A percentile compares a stretch with the other conserved stretches of the same genome.
These are phyloP conservation scores for Ichneumoninae sp. DNA, from an alignment of 2,888 invertebrate species.

Conservation along the genomic window DNA sequence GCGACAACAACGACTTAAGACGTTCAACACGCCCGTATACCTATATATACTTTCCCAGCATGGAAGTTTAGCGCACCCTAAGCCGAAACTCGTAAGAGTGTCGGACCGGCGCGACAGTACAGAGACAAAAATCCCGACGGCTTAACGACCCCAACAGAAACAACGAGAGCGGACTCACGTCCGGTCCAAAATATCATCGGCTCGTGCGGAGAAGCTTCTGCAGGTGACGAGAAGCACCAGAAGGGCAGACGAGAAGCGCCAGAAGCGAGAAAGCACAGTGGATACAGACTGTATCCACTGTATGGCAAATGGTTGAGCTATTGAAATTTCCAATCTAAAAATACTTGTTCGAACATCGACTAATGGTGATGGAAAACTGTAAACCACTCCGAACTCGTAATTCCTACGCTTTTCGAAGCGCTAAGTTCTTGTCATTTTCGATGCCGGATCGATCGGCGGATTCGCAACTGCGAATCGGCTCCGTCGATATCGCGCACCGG, in stretches of 20 bases:
- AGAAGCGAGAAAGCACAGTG: neutral
- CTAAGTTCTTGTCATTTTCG: neutral
- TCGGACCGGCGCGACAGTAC: conserved; percentile 55
- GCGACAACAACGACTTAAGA: too few species aligned
- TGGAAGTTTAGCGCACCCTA: neutral
- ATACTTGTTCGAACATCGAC: neutral
- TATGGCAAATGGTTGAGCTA: neutral
- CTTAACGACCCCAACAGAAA: conserved; percentile 76
- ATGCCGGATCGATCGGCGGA: neutral
- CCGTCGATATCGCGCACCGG: neutral
- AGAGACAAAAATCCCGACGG: conserved; percentile 71
- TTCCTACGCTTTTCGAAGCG: neutral
- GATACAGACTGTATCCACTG: neutral
- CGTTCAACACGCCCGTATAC: too few species aligned
- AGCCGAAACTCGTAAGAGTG: conserved; percentile 5
- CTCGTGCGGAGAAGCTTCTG: neutral
- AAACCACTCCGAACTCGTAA: neutral
- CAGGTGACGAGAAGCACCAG: conserved; percentile 19
- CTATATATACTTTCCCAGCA: neutral
- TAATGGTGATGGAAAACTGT: neutral
- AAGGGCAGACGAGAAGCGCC: neutral
- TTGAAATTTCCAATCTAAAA: neutral
- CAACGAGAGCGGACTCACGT: conserved; percentile 67
- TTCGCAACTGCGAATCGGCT: neutral
- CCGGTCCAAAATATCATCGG: conserved; percentile 73